Base-by-base conservation (phyloP, 1,140 invertebrate genomes). In the Camponotus floridanus region DNA sequence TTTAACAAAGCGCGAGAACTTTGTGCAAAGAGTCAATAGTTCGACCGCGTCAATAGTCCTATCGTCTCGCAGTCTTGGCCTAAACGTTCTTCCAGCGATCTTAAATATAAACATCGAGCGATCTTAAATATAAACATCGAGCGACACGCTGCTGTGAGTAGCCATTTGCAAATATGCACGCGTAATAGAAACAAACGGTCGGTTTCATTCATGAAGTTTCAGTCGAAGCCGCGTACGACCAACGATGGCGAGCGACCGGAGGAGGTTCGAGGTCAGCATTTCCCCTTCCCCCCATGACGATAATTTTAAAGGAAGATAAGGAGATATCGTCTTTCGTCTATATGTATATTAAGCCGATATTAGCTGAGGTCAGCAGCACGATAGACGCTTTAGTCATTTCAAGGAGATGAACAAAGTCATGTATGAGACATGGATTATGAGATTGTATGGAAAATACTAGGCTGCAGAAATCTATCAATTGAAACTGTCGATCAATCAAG, bases 361-460 rank as follows among this genome's bases (percentile, higher is more conserved):
- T 31, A 76, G 42, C 59, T 48, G 78, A 59, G 87, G 73, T 89
- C 84, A 89, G 79, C 88, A 33, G 71, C 78, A 85, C 73, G 80
- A 51, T 64, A 61, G 74, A 59, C 79, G 48, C 79, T 57, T 70
- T 67, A 87, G 88, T 85, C 87, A 88, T 89, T 87, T 89, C 80
- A 85, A 90, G 87, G 78, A 48, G 31, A 86, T 59, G 85, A 79
- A 67, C 48, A 87, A 84, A 65, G 67, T 64, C 83, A 79, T 61
- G 78, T 18, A 48, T 68, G 85, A 76, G 8, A 6, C 68, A 73
- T 65, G 51, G 67, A 36, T 31, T 42, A 57, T 36, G 55, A 76
- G 65, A 21, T 88, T 86, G 15, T 8, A 55, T 59, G 39, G 62
- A 64, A 71, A 15, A 48, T 0, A 15, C 11, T 9, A 45, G 42